Conservation (phyloP, 2,888 invertebrate species). For the Nephrotoma appendiculata region DNA sequence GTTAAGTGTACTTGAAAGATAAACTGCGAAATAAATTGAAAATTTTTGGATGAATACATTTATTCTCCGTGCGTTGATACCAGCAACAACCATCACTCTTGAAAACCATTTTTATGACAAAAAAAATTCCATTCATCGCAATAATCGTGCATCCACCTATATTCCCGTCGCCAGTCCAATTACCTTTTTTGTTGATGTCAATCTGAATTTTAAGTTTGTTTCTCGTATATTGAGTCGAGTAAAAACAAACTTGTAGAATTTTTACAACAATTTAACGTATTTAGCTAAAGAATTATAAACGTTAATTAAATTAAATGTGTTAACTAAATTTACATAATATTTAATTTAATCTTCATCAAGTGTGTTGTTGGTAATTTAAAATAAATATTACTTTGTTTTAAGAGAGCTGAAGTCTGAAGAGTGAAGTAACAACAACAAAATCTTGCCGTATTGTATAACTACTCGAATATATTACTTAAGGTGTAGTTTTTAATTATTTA, state of each 20-base stretch:
- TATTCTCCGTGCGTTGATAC: neutral
- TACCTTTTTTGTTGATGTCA: neutral
- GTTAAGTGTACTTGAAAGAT: neutral
- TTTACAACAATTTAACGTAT: neutral
- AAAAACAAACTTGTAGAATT: neutral
- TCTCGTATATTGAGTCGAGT: neutral
- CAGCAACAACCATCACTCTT: neutral
- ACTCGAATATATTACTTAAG: neutral
- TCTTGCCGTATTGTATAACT: neutral
- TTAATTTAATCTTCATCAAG: neutral
- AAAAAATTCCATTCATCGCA: neutral
- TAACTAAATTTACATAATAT: neutral
- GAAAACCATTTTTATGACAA: neutral
- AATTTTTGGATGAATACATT: neutral
- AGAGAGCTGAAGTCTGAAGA: neutral
- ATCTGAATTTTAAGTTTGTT: no score
- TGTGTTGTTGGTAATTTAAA: neutral
- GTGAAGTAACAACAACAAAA: neutral
- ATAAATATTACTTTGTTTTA: neutral
- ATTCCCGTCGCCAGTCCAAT: neutral
- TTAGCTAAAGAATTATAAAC: neutral
- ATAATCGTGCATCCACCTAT: neutral
- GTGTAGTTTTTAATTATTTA: neutral
- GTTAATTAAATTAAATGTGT: neutral
- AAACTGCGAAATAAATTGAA: neutral